Evolutionary conservation across 2,888 invertebrate species (phyloP).

Genomic region (Rotaria magnacalcarata): DNA sequence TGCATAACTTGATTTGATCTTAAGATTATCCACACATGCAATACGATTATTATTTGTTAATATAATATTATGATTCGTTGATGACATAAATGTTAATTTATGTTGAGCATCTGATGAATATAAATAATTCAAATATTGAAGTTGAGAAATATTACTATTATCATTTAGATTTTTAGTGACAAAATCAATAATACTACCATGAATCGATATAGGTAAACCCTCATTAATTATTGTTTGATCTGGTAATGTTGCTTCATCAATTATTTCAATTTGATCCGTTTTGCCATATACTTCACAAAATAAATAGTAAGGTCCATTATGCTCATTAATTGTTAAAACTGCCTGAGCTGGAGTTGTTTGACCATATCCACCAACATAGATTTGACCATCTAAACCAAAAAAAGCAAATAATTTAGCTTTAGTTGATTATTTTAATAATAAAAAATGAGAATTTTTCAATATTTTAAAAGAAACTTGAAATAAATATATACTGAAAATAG

Average conservation of each 20-base stretch:
- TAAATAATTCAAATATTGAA: conserved; percentile 25
- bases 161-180: background rate
- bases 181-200: background rate
- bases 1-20: background rate
- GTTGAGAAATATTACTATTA: background rate
- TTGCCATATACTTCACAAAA: background rate
- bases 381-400: background rate
- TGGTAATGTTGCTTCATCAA: background rate
- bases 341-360: background rate
- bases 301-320: background rate
- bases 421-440: too few relatives aligned
- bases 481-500: too few relatives aligned
- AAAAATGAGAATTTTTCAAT: too few relatives aligned
- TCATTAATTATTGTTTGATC: background rate
- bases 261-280: background rate
- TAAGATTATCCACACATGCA: conserved; percentile 1
- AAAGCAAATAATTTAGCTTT: background rate
- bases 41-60: background rate
- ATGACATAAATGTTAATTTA: background rate
- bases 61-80: background rate
- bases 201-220: background rate
- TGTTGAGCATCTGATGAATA: background rate
- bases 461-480: too few relatives aligned
- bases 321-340: background rate
- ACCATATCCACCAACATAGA: background rate